These are phyloP conservation scores for Teleogryllus occipitalis DNA, from an alignment of 1,140 invertebrate genomes.

Conservation along the genomic window DNA sequence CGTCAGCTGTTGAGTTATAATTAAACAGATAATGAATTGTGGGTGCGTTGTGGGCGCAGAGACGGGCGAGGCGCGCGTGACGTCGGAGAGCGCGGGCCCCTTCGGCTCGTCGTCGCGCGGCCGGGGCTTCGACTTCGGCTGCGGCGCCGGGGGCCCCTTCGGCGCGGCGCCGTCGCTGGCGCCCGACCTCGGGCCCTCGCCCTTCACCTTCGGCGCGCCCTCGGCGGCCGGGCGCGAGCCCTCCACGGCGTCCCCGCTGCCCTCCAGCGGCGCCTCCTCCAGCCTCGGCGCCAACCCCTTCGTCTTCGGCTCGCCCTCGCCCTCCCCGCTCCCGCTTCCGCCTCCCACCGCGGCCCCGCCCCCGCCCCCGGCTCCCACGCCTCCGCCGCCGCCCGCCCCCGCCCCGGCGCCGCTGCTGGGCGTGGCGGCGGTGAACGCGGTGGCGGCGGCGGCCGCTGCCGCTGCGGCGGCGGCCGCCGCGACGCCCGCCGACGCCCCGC, in stretches of 20 bases:
- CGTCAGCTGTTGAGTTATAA: too few species aligned
- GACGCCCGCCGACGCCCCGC: too few species aligned
- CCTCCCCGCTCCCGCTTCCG: too few species aligned
- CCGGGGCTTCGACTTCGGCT: background rate
- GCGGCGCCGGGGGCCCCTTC: background rate
- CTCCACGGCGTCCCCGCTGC: background rate
- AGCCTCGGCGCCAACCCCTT: background rate
- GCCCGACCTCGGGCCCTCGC: background rate
- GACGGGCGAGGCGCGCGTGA: background rate
- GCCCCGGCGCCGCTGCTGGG: background rate
- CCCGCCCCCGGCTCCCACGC: too few species aligned
- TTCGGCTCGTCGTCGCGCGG: background rate
- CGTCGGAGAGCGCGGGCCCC: background rate
- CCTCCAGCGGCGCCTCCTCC: background rate
- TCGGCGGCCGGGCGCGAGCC: too few species aligned
- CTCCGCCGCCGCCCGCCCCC: constrained; percentile 7
- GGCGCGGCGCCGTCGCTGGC: background rate
- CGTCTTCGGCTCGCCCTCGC: background rate
- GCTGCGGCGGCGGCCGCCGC: constrained; percentile 40
- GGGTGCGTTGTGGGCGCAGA: background rate
- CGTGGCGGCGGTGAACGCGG: background rate
- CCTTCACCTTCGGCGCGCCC: background rate
- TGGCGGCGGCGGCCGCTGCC: constrained; percentile 18
- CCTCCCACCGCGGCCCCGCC: background rate
- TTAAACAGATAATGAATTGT: too few species aligned